Evolutionary conservation across 2,113 vertebrate species (phyloP).

Genomic region (Percina caprodes): DNA sequence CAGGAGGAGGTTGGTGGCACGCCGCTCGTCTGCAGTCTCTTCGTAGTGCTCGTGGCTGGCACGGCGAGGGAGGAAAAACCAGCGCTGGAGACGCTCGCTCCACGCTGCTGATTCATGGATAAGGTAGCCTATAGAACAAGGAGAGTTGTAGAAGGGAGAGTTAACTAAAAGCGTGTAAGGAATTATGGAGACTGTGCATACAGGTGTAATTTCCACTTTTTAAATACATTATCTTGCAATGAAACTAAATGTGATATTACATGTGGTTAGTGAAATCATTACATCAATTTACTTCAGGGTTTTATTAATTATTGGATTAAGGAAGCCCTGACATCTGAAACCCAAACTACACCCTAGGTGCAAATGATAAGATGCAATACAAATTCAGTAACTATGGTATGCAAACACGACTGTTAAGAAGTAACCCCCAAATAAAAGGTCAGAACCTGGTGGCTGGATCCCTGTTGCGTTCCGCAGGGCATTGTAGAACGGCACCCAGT

Average conservation of each 20-base stretch:
- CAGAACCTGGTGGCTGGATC: constrained; percentile 90
- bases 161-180: neutral
- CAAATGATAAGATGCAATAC: neutral
- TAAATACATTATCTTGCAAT: no score
- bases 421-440: neutral
- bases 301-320: neutral
- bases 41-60: constrained; percentile 91
- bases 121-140: constrained; percentile 87
- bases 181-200: neutral
- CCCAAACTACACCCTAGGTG: neutral
- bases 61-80: constrained; percentile 96
- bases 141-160: neutral
- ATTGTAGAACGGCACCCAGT: constrained; percentile 91
- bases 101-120: constrained; percentile 95
- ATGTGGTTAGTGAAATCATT: neutral
- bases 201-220: no score
- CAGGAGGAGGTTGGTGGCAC: constrained; percentile 92
- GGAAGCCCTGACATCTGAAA: neutral
- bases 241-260: neutral
- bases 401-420: neutral
- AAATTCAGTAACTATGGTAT: neutral
- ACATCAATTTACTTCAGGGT: neutral
- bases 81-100: constrained; percentile 91
- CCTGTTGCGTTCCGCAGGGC: constrained; percentile 86
- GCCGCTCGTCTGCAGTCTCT: constrained; percentile 88